phyloP scores from a whole-genome alignment of 2,888 invertebrate genomes.

The Muscina levida region DNA sequence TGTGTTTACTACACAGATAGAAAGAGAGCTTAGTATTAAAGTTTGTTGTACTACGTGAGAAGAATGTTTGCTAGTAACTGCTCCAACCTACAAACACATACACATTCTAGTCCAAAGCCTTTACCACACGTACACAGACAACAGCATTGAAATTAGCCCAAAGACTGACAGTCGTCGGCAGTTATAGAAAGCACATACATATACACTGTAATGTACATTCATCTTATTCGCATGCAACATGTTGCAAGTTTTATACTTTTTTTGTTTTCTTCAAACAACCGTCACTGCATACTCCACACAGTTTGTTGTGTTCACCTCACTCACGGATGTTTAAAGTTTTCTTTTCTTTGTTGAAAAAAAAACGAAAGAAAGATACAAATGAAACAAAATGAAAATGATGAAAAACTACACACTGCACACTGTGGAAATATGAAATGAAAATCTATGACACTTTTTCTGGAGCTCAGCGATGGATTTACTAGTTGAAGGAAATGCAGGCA shows the following conservation, averaged over 20 bases:
- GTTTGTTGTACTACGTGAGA: constrained; percentile 59
- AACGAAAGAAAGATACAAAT: too few species aligned
- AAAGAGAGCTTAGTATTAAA: constrained; percentile 42
- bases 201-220: constrained; percentile 22
- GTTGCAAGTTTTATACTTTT: constrained; percentile 51
- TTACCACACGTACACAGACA: background rate
- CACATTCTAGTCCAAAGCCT: constrained; percentile 14
- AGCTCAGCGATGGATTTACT: background rate
- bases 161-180: background rate
- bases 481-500: too few species aligned
- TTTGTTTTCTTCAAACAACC: constrained; percentile 8
- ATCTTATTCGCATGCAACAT: constrained; percentile 55
- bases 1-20: too few species aligned
- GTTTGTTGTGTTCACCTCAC: constrained; percentile 41
- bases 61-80: constrained; percentile 46
- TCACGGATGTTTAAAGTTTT: constrained; percentile 52
- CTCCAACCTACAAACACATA: constrained; percentile 3
- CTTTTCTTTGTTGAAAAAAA: background rate
- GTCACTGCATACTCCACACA: too few species aligned
- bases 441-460: constrained; percentile 1
- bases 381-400: too few species aligned
- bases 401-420: too few species aligned
- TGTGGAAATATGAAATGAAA: constrained; percentile 35
- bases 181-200: constrained; percentile 28
- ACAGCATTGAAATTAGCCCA: background rate